Base-by-base conservation (phyloP, 2,797 vertebrate genomes). In the Malacoraja senta region DNA sequence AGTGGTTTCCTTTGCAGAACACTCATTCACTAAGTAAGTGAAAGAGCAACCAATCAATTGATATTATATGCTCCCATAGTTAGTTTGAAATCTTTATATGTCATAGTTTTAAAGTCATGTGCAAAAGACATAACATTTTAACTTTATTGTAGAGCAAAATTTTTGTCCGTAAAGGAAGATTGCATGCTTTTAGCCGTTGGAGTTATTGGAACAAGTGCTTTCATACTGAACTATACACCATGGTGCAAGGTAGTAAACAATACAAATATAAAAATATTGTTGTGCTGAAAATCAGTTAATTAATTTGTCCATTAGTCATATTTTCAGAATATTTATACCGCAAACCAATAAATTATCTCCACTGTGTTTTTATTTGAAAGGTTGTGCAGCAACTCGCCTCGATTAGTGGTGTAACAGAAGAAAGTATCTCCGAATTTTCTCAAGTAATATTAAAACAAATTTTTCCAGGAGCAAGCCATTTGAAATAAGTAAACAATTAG, bases 111-210 rank as follows among this genome's bases (percentile, higher is more conserved):
- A 44, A 76, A 19, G 21, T 32, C 13, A 68, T 68, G 21, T 35
- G 32, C 17, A 88, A 88, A 65, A 24, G 38, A 21, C 61, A 68
- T 35, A 68, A 88, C 63, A 68, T 63, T 93, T 79, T 19, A 74
- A 32, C 61, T 65, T 90, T 83, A 94, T 95, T 94, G 94, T 96
- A 99, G 99, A 95, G 96, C 96, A 86, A 97, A 97, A 95, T 99
- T 99, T 96, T 83, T 96, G 93, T 94, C 96, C 0, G 98, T 99
- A 93, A 98, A 97, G 79, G 97, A 98, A 95, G 98, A 99, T 95
- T 97, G 95, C 94, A 99, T 99, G 98, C 97, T 99, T 0, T 95
- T 99, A 92, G 98, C 97, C 68, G 98, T 97, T 9, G 97, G 96
- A 24, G 96, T 98, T 93, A 98, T 99, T 93, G 96, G 97, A 29